These are phyloP conservation scores for Lordiphosa fenestrarum DNA, from an alignment of 2,888 invertebrate species.

Conservation along the genomic window DNA sequence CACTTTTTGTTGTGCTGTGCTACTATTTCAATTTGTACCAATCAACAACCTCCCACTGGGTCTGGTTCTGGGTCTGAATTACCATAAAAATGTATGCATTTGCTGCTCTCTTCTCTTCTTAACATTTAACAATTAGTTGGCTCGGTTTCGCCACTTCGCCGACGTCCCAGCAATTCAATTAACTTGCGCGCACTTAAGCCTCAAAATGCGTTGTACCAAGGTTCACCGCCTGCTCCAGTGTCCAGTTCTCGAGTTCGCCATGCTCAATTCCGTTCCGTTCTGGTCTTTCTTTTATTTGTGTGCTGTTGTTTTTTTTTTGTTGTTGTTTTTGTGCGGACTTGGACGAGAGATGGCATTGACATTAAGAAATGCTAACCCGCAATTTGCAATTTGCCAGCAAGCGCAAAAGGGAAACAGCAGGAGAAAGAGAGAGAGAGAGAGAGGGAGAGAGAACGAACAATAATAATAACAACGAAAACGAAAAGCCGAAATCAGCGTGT, in stretches of 20 bases:
- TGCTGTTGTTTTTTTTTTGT: slow-evolving; percentile 13
- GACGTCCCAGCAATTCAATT: slow-evolving; percentile 33
- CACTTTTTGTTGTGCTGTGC: slow-evolving; percentile 28
- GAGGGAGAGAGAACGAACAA: slow-evolving; percentile 9
- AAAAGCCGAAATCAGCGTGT: slow-evolving; percentile 44
- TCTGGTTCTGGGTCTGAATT: slow-evolving; percentile 9
- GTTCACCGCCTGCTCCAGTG: slow-evolving; percentile 7
- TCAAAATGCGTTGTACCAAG: slow-evolving; percentile 8
- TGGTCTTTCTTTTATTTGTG: slow-evolving; percentile 10
- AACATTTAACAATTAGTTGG: slow-evolving; percentile 37
- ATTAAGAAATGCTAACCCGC: slow-evolving; percentile 45
- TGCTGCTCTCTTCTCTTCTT: slow-evolving; percentile 13
- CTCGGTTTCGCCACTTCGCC: slow-evolving; percentile 19
- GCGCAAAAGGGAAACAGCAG: slow-evolving; percentile 18
- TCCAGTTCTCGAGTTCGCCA: neutral
- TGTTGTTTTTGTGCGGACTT: neutral
- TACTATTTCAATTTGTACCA: slow-evolving; percentile 20
- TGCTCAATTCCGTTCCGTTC: neutral
- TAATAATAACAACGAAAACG: slow-evolving; percentile 15
- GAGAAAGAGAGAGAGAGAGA: slow-evolving; percentile 3
- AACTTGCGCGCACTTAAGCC: slow-evolving; percentile 39
- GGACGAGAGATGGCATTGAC: slow-evolving; percentile 39
- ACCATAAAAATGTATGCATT: slow-evolving; percentile 35
- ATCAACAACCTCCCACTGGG: slow-evolving; percentile 17
- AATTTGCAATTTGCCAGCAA: slow-evolving; percentile 39